Percentiles rank a stretch among this genome's conserved stretches.
phyloP scores from a whole-genome alignment of 2,888 invertebrate genomes.

The Tenthredo notha region DNA sequence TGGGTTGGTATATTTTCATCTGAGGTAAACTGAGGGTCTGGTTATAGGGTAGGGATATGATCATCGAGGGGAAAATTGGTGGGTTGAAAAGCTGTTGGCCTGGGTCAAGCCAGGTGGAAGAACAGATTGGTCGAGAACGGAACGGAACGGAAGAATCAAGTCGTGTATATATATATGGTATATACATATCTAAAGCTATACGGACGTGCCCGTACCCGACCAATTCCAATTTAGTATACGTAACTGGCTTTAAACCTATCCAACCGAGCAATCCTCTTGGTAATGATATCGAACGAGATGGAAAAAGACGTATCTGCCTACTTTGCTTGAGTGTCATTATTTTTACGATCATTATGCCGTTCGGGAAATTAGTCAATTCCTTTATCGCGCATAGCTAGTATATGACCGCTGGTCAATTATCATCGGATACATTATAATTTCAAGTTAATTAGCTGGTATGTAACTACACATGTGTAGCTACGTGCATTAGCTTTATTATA shows the following conservation, averaged over 20 bases:
- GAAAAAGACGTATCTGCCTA: background rate
- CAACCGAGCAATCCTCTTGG: slow-evolving; percentile 13
- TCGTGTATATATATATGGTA: background rate
- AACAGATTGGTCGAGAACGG: background rate
- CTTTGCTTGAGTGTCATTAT: slow-evolving; percentile 19
- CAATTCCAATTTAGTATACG: slow-evolving; percentile 32
- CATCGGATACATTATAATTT: background rate
- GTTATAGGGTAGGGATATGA: background rate
- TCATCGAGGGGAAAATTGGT: slow-evolving; percentile 18
- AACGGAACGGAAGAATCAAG: slow-evolving; percentile 26
- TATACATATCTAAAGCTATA: background rate
- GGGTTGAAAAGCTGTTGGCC: slow-evolving; percentile 24
- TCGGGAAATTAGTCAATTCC: slow-evolving; percentile 10
- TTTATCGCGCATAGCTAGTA: background rate
- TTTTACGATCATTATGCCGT: slow-evolving; percentile 36
- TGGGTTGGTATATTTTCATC: background rate
- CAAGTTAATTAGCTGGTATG: background rate
- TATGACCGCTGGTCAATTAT: background rate
- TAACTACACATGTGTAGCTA: background rate
- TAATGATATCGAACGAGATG: slow-evolving; percentile 21
- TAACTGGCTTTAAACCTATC: slow-evolving; percentile 41
- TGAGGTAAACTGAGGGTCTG: background rate
- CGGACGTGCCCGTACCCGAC: background rate
- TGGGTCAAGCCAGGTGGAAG: slow-evolving; percentile 30
- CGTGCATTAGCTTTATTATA: background rate